Conservation (phyloP, 2,113 vertebrate species). For the Hydropotes inermis region DNA sequence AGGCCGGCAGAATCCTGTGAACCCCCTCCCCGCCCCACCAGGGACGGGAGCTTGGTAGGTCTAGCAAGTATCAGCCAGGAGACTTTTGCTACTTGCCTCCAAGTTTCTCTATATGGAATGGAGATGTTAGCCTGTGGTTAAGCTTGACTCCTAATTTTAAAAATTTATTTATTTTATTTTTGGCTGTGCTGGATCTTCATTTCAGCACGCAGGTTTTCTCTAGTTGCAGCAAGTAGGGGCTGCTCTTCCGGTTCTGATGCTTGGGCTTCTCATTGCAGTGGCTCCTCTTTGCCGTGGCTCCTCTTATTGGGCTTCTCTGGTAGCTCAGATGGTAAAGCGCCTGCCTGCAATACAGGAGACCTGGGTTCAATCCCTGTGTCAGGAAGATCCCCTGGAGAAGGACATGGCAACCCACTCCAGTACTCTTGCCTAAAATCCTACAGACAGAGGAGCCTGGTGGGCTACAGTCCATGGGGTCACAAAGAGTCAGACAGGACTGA, state of each 20-base stretch:
- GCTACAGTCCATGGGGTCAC: background rate
- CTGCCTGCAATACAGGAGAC: background rate
- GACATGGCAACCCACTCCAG: background rate
- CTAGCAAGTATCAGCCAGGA: background rate
- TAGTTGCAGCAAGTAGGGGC: background rate
- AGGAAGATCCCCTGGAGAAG: background rate
- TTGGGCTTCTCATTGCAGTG: background rate
- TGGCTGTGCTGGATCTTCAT: background rate
- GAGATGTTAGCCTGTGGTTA: background rate
- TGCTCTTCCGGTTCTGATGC: background rate
- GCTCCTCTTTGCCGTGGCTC: background rate
- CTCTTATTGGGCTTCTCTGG: background rate
- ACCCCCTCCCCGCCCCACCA: accelerated
- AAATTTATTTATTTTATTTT: background rate
- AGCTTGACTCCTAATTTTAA: background rate
- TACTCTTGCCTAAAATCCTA: background rate
- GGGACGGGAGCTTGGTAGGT: no score
- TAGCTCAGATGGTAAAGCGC: accelerated
- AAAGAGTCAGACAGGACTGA: background rate
- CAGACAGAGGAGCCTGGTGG: background rate
- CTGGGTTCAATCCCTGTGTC: accelerated
- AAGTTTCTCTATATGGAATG: accelerated
- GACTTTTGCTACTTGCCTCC: background rate
- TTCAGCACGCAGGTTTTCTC: background rate
- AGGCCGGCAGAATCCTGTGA: background rate